phyloP scores from a whole-genome alignment of 1,140 invertebrate species.

The Hylaeus anthracinus region DNA sequence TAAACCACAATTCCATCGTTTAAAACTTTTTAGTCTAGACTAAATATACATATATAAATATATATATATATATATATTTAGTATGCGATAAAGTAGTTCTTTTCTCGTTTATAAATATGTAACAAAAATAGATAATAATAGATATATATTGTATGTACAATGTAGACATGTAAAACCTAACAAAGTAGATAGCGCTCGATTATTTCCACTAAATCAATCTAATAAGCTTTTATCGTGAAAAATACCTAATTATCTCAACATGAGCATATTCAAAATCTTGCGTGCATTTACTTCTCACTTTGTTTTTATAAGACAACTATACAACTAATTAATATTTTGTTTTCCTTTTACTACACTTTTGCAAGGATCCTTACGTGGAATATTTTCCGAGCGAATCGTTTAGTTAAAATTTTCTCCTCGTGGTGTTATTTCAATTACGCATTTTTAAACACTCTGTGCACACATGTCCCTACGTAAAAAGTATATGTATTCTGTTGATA shows the following conservation, averaged over 20 bases:
- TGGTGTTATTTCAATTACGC: not conserved
- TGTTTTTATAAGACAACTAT: slow-evolving; percentile 1
- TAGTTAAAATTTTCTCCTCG: slow-evolving; percentile 6
- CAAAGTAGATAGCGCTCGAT: slow-evolving; percentile 60
- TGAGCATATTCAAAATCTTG: slow-evolving; percentile 52
- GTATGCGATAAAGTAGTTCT: slow-evolving; percentile 66
- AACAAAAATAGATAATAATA: slow-evolving; percentile 74
- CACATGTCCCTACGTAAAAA: slow-evolving; percentile 12
- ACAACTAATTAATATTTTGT: not conserved
- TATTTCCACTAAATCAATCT: slow-evolving; percentile 49
- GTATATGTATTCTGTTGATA: not conserved
- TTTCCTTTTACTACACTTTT: not conserved
- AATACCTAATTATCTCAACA: slow-evolving; percentile 54
- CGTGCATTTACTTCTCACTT: slow-evolving; percentile 24
- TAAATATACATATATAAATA: slow-evolving; percentile 20
- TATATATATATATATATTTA: slow-evolving; percentile 32
- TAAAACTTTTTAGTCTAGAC: slow-evolving; percentile 51
- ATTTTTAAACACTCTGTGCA: slow-evolving; percentile 13
- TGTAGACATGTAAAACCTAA: slow-evolving; percentile 74
- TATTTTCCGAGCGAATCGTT: not conserved
- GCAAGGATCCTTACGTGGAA: not conserved
- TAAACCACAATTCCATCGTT: slow-evolving; percentile 36
- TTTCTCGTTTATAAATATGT: slow-evolving; percentile 72
- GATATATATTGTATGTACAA: slow-evolving; percentile 75
- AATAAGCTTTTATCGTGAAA: slow-evolving; percentile 49